Base-by-base conservation (phyloP, 2,113 vertebrate genomes). In the Potamarius usumacintae region DNA sequence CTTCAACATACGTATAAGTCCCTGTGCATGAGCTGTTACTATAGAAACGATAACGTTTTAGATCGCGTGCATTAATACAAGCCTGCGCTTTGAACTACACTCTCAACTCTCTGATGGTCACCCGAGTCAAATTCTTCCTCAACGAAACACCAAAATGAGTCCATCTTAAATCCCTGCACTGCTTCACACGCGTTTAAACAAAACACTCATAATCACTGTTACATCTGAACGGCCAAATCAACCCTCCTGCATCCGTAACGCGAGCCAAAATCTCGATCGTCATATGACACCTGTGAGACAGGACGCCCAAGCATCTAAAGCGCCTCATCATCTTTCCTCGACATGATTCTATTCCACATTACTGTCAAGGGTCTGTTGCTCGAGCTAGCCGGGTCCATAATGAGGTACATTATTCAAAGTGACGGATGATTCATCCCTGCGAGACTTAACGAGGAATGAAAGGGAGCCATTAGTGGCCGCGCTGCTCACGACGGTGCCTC, bases 321-420 rank as follows among this genome's bases (percentile, higher is more conserved):
- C 22, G 53, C 42, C 86, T 79, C 9, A n/a, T 62, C 85, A 78
- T 74, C 57, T 77, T 87, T 88, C 88, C 77, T 89, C 89, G 81
- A 90, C 83, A 30, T 52, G 30, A 67, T 85, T 89, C 85, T 82
- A 84, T 91, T 91, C 88, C 90, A 93, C 90, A 92, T 92, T 90
- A 91, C 20, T 25, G 88, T 91, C 87, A 92, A 94, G 93, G 90
- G 91, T 88, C 78, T 85, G 83, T 89, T 79, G 0, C 77, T 20
- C 55, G 85, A 50, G 81, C 87, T 85, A 85, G 83, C 87, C 52
- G 18, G 89, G 88, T 62, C 82, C 82, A 55, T 65, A 85, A 92
- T 81, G 92, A 93, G 91, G 82, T 85, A 85, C 91, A 91, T 93
- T 93, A 93, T 91, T 94, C 89, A 93, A 93, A 93, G 90, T 88